These are phyloP conservation scores for Prolemur simus DNA, from an alignment of 2,113 vertebrate genomes.

Conservation along the genomic window DNA sequence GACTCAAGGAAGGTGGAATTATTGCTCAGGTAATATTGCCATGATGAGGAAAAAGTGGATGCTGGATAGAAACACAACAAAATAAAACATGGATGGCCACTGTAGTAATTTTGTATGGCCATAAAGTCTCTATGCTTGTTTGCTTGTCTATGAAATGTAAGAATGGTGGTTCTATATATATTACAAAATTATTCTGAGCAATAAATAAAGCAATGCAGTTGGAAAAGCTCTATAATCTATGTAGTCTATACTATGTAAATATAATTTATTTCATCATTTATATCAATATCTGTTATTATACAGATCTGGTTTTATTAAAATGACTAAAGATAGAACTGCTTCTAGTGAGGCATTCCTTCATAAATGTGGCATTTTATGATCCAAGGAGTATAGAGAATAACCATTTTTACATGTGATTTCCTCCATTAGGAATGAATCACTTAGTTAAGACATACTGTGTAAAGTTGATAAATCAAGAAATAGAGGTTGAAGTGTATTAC, in stretches of 20 bases:
- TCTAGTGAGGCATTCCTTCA: slow-evolving; percentile 29
- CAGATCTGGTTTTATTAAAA: slow-evolving; percentile 20
- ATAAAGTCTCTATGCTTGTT: neutral
- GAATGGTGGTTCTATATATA: neutral
- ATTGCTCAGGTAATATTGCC: neutral
- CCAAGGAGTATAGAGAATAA: slow-evolving; percentile 49
- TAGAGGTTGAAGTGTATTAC: slow-evolving; percentile 16
- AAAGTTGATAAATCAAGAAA: slow-evolving; percentile 51
- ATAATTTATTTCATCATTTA: neutral
- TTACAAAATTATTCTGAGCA: neutral
- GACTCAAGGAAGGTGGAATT: neutral
- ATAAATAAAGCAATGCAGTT: neutral
- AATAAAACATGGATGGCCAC: neutral
- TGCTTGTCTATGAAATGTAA: neutral
- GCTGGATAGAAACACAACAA: neutral
- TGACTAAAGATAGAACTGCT: neutral
- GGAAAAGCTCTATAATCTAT: neutral
- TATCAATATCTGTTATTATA: neutral
- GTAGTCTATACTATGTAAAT: neutral
- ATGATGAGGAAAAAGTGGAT: neutral
- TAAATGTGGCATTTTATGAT: slow-evolving; percentile 46
- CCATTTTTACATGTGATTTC: slow-evolving; percentile 52
- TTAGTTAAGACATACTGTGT: neutral
- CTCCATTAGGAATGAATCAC: neutral
- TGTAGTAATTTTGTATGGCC: neutral